A percentile compares a stretch with the other conserved stretches of the same genome.
These are phyloP conservation scores for Cotesia chilonis DNA, from an alignment of 1,140 invertebrate species.

Conservation along the genomic window DNA sequence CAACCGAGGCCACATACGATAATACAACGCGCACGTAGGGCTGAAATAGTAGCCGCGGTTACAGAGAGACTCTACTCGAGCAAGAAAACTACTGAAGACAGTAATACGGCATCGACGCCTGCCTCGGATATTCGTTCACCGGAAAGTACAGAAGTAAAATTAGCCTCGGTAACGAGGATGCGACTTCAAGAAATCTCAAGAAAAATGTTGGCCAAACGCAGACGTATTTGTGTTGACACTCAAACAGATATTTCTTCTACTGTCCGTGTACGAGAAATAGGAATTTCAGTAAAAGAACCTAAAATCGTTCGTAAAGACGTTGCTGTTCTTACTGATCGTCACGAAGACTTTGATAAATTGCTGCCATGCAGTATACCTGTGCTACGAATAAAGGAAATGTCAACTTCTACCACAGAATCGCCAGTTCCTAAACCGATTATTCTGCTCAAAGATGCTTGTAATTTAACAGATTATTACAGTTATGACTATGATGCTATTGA, in stretches of 20 bases:
- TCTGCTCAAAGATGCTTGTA: constrained; percentile 48
- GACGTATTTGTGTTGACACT: constrained; percentile 69
- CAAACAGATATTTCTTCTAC: constrained; percentile 68
- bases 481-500: constrained; percentile 37
- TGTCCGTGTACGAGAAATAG: constrained; percentile 68
- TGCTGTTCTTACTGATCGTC: constrained; percentile 53
- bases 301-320: constrained; percentile 48
- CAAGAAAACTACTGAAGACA: constrained; percentile 69
- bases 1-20: constrained; percentile 42
- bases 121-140: constrained; percentile 53
- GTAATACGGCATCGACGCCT: constrained; percentile 56
- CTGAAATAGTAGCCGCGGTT: constrained; percentile 75
- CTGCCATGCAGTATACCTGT: constrained; percentile 34
- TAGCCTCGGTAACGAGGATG: constrained; percentile 52
- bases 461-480: constrained; percentile 43
- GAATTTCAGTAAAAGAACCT: constrained; percentile 54
- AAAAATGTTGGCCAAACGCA: constrained; percentile 65
- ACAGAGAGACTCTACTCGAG: constrained; percentile 74
- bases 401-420: constrained; percentile 51
- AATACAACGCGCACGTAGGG: constrained; percentile 60
- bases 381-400: constrained; percentile 54
- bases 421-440: constrained; percentile 43
- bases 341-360: constrained; percentile 46
- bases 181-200: constrained; percentile 60
- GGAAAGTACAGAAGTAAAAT: constrained; percentile 48